Evolutionary conservation across 2,888 invertebrate species (phyloP).

Genomic region (Noctua janthina): DNA sequence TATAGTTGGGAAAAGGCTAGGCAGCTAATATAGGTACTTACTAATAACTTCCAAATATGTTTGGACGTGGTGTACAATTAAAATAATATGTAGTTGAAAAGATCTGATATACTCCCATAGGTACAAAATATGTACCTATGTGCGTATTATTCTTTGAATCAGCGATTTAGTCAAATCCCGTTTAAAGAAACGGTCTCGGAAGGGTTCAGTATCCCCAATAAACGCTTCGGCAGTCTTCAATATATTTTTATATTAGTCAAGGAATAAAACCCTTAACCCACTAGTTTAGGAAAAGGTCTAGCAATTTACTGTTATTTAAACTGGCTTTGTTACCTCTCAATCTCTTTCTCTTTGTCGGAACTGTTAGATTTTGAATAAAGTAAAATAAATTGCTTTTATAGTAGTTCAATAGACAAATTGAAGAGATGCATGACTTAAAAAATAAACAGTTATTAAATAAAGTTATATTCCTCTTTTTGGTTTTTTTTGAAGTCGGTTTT

Average conservation of each 20-base stretch:
- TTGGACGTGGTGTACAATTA: neutral
- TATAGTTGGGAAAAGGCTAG: no score
- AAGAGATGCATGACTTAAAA: neutral
- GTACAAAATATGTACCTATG: neutral
- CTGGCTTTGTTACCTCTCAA: slow-evolving; percentile 29
- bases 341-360: slow-evolving; percentile 3
- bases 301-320: slow-evolving; percentile 53
- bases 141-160: slow-evolving; percentile 51
- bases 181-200: slow-evolving; percentile 28
- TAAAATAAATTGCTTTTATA: neutral
- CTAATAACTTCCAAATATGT: neutral
- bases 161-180: slow-evolving; percentile 45
- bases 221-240: slow-evolving; percentile 55
- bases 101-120: neutral
- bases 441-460: no score
- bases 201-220: slow-evolving; percentile 56
- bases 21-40: neutral
- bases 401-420: neutral
- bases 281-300: slow-evolving; percentile 45
- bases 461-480: no score
- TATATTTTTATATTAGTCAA: slow-evolving; percentile 60
- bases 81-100: neutral
- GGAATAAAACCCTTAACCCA: slow-evolving; percentile 52
- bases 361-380: neutral
- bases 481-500: no score